phyloP scores from a whole-genome alignment of 1,140 invertebrate species.

The Drosophila lacertosa region DNA sequence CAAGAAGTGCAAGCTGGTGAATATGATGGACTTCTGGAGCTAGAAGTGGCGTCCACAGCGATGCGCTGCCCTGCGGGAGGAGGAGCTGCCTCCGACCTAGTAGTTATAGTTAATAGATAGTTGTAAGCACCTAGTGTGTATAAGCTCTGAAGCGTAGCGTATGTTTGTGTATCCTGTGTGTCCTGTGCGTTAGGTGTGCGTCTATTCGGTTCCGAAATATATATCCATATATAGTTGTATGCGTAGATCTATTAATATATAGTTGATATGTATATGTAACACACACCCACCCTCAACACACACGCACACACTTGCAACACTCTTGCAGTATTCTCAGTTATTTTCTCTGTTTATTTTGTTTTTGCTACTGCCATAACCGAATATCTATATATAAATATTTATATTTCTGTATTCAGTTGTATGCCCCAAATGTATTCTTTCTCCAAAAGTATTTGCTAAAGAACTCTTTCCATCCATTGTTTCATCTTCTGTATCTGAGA shows the following conservation, averaged over 20 bases:
- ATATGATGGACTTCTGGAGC: conserved; percentile 84
- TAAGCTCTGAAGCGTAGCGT: conserved; percentile 33
- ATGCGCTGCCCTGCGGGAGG: conserved; percentile 66
- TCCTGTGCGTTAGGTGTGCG: conserved; percentile 9
- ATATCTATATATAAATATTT: conserved; percentile 8
- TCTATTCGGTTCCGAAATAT: conserved; percentile 6
- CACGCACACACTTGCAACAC: conserved; percentile 51
- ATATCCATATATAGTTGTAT: conserved; percentile 9
- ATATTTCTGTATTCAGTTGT: conserved; percentile 46
- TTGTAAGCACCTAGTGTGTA: no score
- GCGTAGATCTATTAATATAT: neutral
- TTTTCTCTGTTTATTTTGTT: conserved; percentile 51
- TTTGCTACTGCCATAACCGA: conserved; percentile 74
- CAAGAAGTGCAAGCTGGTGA: conserved; percentile 83
- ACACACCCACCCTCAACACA: neutral
- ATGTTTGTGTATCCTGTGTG: conserved; percentile 19
- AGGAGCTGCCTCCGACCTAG: conserved; percentile 40
- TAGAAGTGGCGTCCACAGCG: conserved; percentile 83
- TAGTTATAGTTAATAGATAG: conserved; percentile 51
- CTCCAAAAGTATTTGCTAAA: conserved; percentile 56
- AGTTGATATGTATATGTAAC: conserved; percentile 3
- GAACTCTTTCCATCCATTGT: conserved; percentile 35
- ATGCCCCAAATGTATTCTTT: conserved; percentile 33
- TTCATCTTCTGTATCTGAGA: conserved; percentile 1
- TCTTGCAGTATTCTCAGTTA: conserved; percentile 68